Percentiles rank a stretch among this genome's conserved stretches.
phyloP scores from a whole-genome alignment of 2,888 invertebrate species.

The Adelognathus sp. region DNA sequence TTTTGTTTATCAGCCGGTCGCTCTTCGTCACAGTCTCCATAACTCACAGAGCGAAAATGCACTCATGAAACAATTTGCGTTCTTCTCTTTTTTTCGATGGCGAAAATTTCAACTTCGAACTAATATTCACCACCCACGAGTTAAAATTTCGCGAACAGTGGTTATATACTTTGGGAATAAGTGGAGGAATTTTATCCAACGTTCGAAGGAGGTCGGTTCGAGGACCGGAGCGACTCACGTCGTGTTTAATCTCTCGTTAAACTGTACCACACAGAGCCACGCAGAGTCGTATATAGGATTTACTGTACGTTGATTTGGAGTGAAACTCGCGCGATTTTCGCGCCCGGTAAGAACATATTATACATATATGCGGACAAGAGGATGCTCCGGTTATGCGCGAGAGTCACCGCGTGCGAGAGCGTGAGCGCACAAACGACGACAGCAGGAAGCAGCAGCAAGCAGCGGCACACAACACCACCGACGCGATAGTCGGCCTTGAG shows the following conservation, averaged over 20 bases:
- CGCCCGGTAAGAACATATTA: neutral
- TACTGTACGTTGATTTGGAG: conserved; percentile 1
- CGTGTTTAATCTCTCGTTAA: conserved; percentile 29
- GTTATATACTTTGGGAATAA: neutral
- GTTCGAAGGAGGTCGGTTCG: conserved; percentile 42
- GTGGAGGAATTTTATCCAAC: conserved; percentile 28
- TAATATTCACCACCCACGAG: neutral
- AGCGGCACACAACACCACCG: conserved; percentile 48
- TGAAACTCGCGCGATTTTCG: neutral
- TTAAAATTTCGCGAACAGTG: neutral
- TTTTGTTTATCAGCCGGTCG: neutral
- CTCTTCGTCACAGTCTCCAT: neutral
- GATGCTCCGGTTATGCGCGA: neutral
- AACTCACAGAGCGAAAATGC: neutral
- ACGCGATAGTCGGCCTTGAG: conserved; percentile 71
- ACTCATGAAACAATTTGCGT: neutral
- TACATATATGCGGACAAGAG: neutral
- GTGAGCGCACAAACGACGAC: neutral
- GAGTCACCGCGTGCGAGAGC: conserved; percentile 4
- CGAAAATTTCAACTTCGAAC: neutral
- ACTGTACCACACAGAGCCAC: neutral
- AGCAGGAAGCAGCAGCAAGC: neutral
- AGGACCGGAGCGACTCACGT: conserved; percentile 23
- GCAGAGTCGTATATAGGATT: neutral
- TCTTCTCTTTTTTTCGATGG: too few species aligned